Evolutionary conservation across 2,888 invertebrate genomes (phyloP).

Genomic region (Platycheirus albimanus): DNA sequence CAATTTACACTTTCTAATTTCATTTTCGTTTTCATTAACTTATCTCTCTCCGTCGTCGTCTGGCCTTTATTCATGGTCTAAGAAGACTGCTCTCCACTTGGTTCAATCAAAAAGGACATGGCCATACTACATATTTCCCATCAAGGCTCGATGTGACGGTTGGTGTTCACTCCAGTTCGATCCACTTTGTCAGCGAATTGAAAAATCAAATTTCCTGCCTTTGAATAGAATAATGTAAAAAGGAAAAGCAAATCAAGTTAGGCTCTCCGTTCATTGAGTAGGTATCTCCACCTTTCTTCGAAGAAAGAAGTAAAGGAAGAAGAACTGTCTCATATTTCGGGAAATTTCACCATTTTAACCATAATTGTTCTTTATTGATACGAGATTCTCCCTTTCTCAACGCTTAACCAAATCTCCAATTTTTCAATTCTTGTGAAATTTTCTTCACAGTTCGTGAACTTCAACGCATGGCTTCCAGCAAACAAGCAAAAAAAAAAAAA

Average conservation of each 20-base stretch:
- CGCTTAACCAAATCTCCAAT: too few species aligned
- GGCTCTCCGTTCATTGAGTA: conserved; percentile 37
- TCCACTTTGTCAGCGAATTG: conserved; percentile 56
- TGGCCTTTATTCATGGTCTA: background rate
- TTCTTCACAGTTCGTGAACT: conserved; percentile 7
- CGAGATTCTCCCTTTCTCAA: background rate
- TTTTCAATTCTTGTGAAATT: background rate
- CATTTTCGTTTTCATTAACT: conserved; percentile 43
- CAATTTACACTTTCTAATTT: conserved; percentile 65
- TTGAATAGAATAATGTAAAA: conserved; percentile 23
- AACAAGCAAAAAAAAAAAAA: background rate
- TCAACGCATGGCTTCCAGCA: background rate
- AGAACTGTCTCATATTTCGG: background rate
- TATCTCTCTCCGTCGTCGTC: too few species aligned
- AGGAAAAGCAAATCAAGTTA: conserved; percentile 36
- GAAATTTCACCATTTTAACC: background rate
- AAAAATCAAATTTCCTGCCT: conserved; percentile 63
- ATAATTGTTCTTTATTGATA: background rate
- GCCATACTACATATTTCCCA: background rate
- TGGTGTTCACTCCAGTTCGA: background rate
- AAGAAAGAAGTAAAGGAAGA: background rate
- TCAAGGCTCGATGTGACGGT: background rate
- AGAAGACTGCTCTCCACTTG: background rate
- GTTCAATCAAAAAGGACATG: conserved; percentile 33
- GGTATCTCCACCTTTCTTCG: too few species aligned